Conservation (phyloP, 2,797 vertebrate species). For the Aphelocoma californica region DNA sequence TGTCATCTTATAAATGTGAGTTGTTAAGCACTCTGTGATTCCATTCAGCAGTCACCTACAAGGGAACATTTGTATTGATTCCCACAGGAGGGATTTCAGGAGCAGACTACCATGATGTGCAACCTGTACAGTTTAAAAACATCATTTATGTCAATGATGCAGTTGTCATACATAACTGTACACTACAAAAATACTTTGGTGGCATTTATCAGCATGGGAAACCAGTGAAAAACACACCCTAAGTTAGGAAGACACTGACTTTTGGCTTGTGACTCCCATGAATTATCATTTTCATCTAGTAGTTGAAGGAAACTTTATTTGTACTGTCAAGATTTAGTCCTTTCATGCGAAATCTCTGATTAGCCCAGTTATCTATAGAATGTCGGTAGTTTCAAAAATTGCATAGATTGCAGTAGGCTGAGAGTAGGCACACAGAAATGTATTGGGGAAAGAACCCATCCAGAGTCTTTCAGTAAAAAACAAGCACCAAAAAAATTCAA, state of each 20-base stretch:
- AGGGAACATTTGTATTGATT: not conserved
- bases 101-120: not conserved
- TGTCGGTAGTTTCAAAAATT: not conserved
- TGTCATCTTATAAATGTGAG: not conserved
- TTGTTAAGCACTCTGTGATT: not conserved
- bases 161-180: not conserved
- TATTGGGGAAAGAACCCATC: not conserved
- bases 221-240: not conserved
- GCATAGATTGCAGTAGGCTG: not conserved
- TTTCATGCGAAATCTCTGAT: not conserved
- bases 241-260: not conserved
- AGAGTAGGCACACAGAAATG: not conserved
- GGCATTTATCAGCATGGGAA: not conserved
- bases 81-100: not conserved
- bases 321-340: not conserved
- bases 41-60: not conserved
- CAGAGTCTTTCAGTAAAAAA: not conserved
- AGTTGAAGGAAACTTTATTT: not conserved
- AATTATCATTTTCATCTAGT: not conserved
- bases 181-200: not conserved
- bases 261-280: not conserved
- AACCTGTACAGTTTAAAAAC: not conserved
- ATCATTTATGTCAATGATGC: not conserved
- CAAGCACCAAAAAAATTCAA: not conserved
- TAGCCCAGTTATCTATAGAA: not conserved